Evolutionary conservation across 35 echinoderm and acorn worm species (phyloP).

Genomic region (Stichopus chloronotus): DNA sequence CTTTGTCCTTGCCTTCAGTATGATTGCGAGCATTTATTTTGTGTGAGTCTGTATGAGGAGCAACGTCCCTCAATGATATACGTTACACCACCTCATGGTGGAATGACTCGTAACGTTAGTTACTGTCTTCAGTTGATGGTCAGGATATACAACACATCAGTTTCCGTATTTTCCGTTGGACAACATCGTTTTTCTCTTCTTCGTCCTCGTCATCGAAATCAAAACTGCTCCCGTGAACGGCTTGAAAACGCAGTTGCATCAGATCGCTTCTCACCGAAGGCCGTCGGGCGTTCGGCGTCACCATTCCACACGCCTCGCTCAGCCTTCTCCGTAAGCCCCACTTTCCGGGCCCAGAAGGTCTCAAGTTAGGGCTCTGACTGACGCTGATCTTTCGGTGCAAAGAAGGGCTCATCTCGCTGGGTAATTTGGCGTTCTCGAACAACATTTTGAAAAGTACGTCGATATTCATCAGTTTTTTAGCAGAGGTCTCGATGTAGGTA

Average conservation of each 20-base stretch:
- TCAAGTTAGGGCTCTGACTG: constrained; percentile 79
- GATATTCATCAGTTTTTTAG: constrained; percentile 90
- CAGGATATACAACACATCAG: constrained; percentile 89
- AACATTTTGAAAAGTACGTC: constrained; percentile 86
- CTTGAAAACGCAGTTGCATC: constrained; percentile 76
- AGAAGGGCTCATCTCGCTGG: constrained; percentile 98
- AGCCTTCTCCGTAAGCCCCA: constrained; percentile 76
- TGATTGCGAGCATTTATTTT: too few relatives aligned
- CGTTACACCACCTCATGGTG: too few relatives aligned
- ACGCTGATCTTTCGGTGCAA: constrained; percentile 93
- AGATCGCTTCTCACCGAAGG: constrained; percentile 91
- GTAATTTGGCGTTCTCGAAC: constrained; percentile 95
- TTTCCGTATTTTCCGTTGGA: constrained; percentile 82
- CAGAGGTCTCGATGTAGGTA: constrained; percentile 91
- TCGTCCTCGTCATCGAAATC: constrained; percentile 85
- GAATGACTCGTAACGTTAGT: too few relatives aligned
- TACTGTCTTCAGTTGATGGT: background rate
- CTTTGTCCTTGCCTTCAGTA: too few relatives aligned
- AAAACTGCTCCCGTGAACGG: constrained; percentile 74
- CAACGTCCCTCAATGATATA: too few relatives aligned
- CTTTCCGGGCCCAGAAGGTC: constrained; percentile 69
- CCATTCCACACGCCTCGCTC: constrained; percentile 94
- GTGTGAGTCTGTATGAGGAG: too few relatives aligned
- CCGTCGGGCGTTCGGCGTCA: constrained; percentile 82
- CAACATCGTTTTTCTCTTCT: constrained; percentile 60